Evolutionary conservation across 2,888 invertebrate species (phyloP).

Genomic region (Rhagophthalmus giganteus): DNA sequence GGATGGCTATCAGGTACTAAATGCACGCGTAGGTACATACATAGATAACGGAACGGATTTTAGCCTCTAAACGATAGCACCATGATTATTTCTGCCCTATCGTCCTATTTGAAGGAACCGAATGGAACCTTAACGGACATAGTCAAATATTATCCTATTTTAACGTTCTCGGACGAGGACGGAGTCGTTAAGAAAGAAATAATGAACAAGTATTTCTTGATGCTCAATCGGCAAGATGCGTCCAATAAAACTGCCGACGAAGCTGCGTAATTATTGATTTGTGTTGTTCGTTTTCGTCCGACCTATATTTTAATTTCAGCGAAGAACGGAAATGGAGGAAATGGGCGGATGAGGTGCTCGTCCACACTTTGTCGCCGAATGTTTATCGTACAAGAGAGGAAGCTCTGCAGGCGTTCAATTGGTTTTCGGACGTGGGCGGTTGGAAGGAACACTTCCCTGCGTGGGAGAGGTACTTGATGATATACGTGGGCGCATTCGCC

Average conservation of each 20-base stretch:
- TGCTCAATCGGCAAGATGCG: constrained; percentile 68
- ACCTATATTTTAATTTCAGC: no score
- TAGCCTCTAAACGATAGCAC: constrained; percentile 92
- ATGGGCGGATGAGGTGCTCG: constrained; percentile 91
- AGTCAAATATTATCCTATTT: constrained; percentile 74
- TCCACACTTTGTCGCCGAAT: constrained; percentile 94
- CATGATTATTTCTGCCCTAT: constrained; percentile 86
- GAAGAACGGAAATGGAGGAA: constrained; percentile 93
- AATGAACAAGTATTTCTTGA: constrained; percentile 85
- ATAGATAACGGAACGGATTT: constrained; percentile 13
- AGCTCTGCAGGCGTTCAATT: constrained; percentile 87
- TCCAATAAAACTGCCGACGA: constrained; percentile 58
- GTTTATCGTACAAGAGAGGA: constrained; percentile 87
- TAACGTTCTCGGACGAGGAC: constrained; percentile 67
- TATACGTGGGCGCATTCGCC: constrained; percentile 89
- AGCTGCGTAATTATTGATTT: no score
- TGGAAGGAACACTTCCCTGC: constrained; percentile 88
- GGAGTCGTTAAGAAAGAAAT: constrained; percentile 74
- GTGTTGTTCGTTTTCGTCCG: no score
- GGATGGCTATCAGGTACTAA: constrained; percentile 70
- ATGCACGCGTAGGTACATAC: neutral
- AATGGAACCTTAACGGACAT: constrained; percentile 68
- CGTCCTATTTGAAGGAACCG: constrained; percentile 71
- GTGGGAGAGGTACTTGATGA: constrained; percentile 84
- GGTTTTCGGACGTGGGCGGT: constrained; percentile 91